Evolutionary conservation across 1,140 invertebrate species (phyloP), one percentile per base, ranked within the genome.

Genomic region (Euura saliciscinereae): DNA sequence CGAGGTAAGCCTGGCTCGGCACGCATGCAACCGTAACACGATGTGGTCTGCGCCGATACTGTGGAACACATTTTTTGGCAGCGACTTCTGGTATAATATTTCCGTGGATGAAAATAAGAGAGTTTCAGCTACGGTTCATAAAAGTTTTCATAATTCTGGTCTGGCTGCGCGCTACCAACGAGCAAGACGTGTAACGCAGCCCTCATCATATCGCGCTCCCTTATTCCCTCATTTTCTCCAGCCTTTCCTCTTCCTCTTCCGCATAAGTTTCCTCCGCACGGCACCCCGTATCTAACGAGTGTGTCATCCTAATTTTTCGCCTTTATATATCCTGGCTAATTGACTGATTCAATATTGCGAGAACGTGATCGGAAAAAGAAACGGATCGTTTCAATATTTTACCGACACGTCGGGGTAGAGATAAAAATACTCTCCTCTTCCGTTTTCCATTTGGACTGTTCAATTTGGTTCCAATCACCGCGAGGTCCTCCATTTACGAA

Each of bases 351-450:
- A 82, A 83, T 83, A 84, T 82, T 79, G 78, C 78, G 72, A 73
- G 79, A 83, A 84, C 82, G 82, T 84, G 82, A 82, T 82, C 78
- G 77, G 82, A 83, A 84, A 81, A 71, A 73, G 71, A 73, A 76
- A 71, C 75, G 77, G 80, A 81, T 80, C 82, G 77, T 82, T 82
- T 79, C 78, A 77, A 59, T 59, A 59, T 59, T 59, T 59, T n/a
- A 59, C 51, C 13, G 51, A 59, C 13, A 59, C 51, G 51, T 59
- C 51, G 10, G 51, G 51, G 8, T 59, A 8, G 51, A 8, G 3
- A 28, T 59, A 59, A 28, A 28, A 7, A 51, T 59, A 59, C 28
- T 0, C 28, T 28, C 28, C 28, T 28, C 28, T 28, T 28, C 28
- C 28, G 28, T 28, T 28, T 1, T 59, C 13, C 51, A 11, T 59